phyloP scores from a whole-genome alignment of 92 coral and sea anemone species.

The Zoanthus solanderi region DNA sequence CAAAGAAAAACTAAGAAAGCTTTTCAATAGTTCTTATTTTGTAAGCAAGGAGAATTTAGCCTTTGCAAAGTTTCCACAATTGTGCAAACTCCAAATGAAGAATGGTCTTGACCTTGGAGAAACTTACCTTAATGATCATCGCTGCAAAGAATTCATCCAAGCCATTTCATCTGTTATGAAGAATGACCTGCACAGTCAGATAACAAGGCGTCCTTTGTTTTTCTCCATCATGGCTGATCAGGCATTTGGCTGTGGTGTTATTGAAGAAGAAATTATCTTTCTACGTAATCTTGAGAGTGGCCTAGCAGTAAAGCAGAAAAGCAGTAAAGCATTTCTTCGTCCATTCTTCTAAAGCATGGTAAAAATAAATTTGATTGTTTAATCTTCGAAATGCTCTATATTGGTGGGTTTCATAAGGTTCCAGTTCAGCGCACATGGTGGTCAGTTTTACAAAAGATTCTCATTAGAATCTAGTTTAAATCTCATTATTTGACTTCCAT shows the following conservation, averaged over 20 bases:
- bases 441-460: no score
- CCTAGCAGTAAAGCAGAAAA: constrained; percentile 27
- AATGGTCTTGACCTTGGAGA: constrained; percentile 46
- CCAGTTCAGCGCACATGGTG: no score
- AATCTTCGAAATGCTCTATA: no score
- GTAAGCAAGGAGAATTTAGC: constrained; percentile 25
- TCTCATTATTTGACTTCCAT: no score
- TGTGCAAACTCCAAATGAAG: constrained; percentile 10
- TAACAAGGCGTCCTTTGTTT: constrained; percentile 53
- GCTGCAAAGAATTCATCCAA: constrained; percentile 49
- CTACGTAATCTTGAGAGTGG: constrained; percentile 43
- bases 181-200: constrained; percentile 35
- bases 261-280: constrained; percentile 46
- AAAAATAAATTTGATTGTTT: no score
- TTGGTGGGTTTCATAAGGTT: no score
- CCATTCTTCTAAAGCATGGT: no score
- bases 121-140: constrained; percentile 56
- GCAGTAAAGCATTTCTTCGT: no score
- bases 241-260: constrained; percentile 57
- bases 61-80: constrained; percentile 54
- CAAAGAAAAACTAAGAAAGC: no score
- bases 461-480: no score
- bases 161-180: constrained; percentile 49
- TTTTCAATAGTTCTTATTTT: no score
- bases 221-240: constrained; percentile 54